Evolutionary conservation across 2,797 vertebrate species (phyloP).

Genomic region (Fundulus diaphanus): DNA sequence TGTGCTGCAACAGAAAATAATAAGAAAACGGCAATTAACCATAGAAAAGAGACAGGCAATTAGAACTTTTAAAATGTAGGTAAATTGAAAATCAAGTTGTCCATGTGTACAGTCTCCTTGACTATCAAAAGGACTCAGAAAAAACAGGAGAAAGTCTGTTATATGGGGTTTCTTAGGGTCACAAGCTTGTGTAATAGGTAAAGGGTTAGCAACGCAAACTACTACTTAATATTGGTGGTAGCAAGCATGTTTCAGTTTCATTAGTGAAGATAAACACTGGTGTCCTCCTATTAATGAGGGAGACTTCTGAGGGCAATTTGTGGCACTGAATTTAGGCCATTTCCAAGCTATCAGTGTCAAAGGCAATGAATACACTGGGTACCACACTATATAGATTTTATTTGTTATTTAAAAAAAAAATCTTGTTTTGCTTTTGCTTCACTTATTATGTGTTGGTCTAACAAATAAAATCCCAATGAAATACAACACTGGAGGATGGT

Average conservation of each 20-base stretch:
- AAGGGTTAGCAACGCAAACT: background rate
- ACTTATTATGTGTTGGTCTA: background rate
- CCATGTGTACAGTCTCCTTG: background rate
- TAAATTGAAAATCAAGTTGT: background rate
- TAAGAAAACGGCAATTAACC: background rate
- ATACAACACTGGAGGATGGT: slow-evolving; percentile 89
- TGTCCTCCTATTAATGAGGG: background rate
- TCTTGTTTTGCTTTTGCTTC: no score
- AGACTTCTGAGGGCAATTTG: background rate
- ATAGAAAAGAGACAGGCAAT: background rate
- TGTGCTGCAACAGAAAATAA: background rate
- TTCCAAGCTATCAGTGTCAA: background rate
- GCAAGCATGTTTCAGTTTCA: background rate
- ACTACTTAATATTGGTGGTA: background rate
- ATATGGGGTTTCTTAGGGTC: no score
- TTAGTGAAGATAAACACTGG: background rate
- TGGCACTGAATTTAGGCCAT: background rate
- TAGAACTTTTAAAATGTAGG: background rate
- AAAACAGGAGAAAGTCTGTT: no score
- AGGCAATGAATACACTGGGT: no score
- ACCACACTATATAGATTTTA: no score
- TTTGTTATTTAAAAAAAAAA: no score
- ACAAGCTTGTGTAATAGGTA: no score
- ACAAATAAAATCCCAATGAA: background rate
- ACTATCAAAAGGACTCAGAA: background rate